Base-by-base conservation (phyloP, 2,113 vertebrate genomes). In the Holacanthus passer region DNA sequence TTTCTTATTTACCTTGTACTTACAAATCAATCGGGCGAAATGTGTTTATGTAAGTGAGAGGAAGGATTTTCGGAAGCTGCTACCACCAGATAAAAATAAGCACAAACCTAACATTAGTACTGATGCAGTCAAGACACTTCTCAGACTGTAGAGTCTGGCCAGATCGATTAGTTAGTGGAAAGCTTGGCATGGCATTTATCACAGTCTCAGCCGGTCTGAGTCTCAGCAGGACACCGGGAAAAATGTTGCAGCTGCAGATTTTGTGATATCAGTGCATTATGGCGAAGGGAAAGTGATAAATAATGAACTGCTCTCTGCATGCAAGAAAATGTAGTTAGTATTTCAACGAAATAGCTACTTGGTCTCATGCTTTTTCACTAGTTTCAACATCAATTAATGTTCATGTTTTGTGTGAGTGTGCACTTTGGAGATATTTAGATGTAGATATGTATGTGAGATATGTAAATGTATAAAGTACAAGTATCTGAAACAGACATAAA, bases 211-310 rank as follows among this genome's bases (percentile, higher is more conserved):
- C 37, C 55, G 48, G 29, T 56, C 29, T 19, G 20, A 76, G 63
- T 37, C 37, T 29, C 31, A 75, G 59, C 59, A 66, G 64, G 37
- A 74, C 14, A 58, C 14, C 32, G 45, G 12, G 24, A 64, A 68
- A 82, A 82, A 37, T 78, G 55, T 50, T 82, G 45, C 71, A 52
- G 58, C 35, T 75, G 58, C 77, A 84, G 55, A 85, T 81, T 87
- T 53, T 48, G 29, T 35, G 55, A 77, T 80, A 71, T 63, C 32
- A 24, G 35, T 64, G 50, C 62, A 82, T 55, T 19, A 59, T 9
- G 4, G 37, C 5, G 0, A 52, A 39, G 45, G 8, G 37, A 50
- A 60, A 58, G 27, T 74, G n/a, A 62, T 70, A 39, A 78, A 70
- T 74, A 75, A 73, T 56, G 1, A 81, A 43, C 14, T 48, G 13